These are phyloP conservation scores for Drosophila gunungcola DNA, from an alignment of 1,140 invertebrate genomes.

Conservation along the genomic window DNA sequence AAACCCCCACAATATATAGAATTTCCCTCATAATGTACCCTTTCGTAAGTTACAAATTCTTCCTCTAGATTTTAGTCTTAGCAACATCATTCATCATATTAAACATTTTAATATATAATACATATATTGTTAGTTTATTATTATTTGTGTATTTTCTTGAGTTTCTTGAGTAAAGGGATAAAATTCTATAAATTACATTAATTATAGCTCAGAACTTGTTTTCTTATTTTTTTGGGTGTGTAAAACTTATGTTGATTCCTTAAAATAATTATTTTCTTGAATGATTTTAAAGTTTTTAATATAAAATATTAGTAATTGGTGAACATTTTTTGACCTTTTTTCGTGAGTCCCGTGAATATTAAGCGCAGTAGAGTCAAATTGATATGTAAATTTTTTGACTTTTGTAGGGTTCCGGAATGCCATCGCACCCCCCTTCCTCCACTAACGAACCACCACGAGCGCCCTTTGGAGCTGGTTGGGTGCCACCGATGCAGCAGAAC, in stretches of 20 bases:
- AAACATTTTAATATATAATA: background rate
- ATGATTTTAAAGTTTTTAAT: background rate
- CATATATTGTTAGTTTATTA: too few relatives aligned
- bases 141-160: too few relatives aligned
- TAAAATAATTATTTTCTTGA: background rate
- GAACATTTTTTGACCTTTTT: too few relatives aligned
- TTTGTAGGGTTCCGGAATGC: constrained; percentile 83
- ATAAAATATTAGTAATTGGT: background rate
- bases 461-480: constrained; percentile 82
- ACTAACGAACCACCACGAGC: constrained; percentile 55
- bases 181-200: background rate
- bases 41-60: constrained; percentile 30
- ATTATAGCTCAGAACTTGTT: background rate
- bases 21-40: constrained; percentile 45
- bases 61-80: background rate
- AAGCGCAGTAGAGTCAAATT: constrained; percentile 11
- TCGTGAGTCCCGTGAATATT: background rate
- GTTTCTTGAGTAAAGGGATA: background rate
- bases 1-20: constrained; percentile 27
- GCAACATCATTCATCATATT: constrained; percentile 1
- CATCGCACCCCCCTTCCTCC: constrained; percentile 52
- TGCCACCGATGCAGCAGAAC: constrained; percentile 67
- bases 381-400: constrained; percentile 36
- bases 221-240: background rate
- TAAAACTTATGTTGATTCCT: background rate